Percentiles rank a stretch among this genome's conserved stretches.
Conservation (phyloP, 2,888 invertebrate genomes). For the Catocala nupta region DNA sequence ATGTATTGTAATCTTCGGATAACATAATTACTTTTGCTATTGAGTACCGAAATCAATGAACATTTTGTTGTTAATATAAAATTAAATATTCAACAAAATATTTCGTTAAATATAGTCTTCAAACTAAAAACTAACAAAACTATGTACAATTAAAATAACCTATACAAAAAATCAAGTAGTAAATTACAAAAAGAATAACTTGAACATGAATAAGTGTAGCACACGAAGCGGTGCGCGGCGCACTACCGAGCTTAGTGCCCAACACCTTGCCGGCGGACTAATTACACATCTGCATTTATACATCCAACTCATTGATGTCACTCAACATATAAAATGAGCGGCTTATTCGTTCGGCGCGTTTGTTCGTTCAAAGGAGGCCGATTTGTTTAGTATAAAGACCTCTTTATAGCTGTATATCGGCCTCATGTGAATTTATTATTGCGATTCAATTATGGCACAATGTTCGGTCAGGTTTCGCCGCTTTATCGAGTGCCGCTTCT, state of each 20-base stretch:
- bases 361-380: constrained; percentile 83
- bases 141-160: too few relatives aligned
- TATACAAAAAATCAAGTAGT: too few relatives aligned
- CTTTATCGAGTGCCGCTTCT: constrained; percentile 48
- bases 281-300: constrained; percentile 52
- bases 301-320: constrained; percentile 60
- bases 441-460: constrained; percentile 84
- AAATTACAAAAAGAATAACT: too few relatives aligned
- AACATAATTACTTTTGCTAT: too few relatives aligned
- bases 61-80: too few relatives aligned
- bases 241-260: constrained; percentile 7
- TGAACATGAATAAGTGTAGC: too few relatives aligned
- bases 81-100: too few relatives aligned
- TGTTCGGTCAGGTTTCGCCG: constrained; percentile 74
- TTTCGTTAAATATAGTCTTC: too few relatives aligned
- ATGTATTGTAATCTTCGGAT: too few relatives aligned
- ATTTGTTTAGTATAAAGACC: constrained; percentile 86
- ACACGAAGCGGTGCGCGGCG: too few relatives aligned
- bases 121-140: too few relatives aligned
- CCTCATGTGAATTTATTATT: constrained; percentile 83
- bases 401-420: constrained; percentile 78
- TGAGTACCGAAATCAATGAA: too few relatives aligned
- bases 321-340: constrained; percentile 77
- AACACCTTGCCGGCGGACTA: constrained; percentile 47
- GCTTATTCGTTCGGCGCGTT: constrained; percentile 73